phyloP scores from a whole-genome alignment of 2,888 invertebrate species.

The Trachelus stipa region DNA sequence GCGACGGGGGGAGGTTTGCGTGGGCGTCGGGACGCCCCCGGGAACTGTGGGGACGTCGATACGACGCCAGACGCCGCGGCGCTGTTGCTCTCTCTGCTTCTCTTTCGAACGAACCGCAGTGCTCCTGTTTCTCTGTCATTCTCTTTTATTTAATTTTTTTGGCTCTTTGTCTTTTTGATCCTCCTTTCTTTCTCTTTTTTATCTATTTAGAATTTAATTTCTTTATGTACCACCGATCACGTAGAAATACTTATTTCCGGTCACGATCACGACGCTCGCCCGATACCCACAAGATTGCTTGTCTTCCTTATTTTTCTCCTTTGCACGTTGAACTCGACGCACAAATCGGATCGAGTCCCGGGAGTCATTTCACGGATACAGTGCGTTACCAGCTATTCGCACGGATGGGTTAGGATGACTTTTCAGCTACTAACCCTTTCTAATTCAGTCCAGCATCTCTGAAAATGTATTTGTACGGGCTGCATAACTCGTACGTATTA shows the following conservation, averaged over 20 bases:
- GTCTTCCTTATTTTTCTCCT: neutral
- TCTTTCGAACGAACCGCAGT: neutral
- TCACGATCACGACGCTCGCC: neutral
- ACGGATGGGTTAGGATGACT: neutral
- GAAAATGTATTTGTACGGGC: neutral
- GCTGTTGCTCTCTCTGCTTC: constrained; percentile 12
- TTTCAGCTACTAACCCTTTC: neutral
- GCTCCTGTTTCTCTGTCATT: too few relatives aligned
- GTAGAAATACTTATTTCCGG: neutral
- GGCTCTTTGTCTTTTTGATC: neutral
- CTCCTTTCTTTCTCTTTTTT: neutral
- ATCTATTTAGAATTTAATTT: neutral
- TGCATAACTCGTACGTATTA: neutral
- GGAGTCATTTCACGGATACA: neutral
- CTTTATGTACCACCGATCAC: neutral
- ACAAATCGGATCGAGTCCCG: neutral
- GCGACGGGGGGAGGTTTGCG: constrained; percentile 7
- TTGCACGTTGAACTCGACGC: neutral
- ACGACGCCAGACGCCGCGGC: constrained; percentile 31
- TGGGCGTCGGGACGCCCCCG: constrained; percentile 18
- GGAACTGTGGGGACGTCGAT: constrained; percentile 15
- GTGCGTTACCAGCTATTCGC: neutral
- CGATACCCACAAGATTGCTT: neutral
- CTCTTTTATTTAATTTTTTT: neutral
- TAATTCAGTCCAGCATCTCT: neutral